Evolutionary conservation across 2,113 vertebrate genomes (phyloP).

Genomic region (Meles meles): DNA sequence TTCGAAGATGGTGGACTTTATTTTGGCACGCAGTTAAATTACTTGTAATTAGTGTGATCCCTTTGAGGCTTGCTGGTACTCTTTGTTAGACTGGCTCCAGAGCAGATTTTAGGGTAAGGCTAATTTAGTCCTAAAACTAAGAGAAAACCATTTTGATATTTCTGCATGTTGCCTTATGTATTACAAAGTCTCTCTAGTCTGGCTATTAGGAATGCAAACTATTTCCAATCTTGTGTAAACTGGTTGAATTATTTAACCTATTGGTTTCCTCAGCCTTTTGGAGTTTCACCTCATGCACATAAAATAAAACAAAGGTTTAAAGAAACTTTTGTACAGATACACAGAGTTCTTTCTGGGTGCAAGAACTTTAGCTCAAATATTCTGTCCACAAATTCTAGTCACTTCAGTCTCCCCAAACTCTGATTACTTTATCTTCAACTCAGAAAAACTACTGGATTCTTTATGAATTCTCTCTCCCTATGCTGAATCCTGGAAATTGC

Average conservation of each 20-base stretch:
- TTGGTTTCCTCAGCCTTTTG: neutral
- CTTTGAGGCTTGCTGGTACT: neutral
- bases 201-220: neutral
- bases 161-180: neutral
- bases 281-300: neutral
- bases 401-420: neutral
- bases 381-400: neutral
- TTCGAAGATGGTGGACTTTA: neutral
- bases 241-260: neutral
- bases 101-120: neutral
- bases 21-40: neutral
- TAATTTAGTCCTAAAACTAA: neutral
- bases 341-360: neutral
- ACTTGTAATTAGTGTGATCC: neutral
- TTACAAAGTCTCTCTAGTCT: neutral
- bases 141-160: neutral
- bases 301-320: neutral
- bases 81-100: neutral
- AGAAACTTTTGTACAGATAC: neutral
- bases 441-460: neutral
- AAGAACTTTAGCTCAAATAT: neutral
- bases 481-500: neutral
- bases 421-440: neutral
- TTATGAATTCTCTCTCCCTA: neutral
- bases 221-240: neutral